phyloP scores from a whole-genome alignment of 2,797 vertebrate genomes.

The Rhabdophis nuchalis region DNA sequence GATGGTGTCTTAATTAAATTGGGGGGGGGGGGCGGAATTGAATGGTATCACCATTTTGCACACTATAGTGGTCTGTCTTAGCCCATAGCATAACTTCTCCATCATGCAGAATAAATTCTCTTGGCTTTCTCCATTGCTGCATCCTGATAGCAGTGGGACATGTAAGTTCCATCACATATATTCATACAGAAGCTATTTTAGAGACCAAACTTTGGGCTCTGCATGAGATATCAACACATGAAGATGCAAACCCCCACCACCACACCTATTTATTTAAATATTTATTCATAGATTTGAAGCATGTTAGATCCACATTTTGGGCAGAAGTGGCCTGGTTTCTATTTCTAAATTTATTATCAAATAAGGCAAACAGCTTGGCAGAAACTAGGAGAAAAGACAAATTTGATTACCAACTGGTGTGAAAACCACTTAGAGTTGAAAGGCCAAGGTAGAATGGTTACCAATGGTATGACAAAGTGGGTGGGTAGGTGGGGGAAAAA shows the following conservation, averaged over 20 bases:
- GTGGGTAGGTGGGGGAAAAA: rapidly evolving
- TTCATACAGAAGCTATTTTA: neutral
- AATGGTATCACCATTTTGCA: neutral
- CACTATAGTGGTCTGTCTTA: neutral
- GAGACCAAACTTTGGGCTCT: neutral
- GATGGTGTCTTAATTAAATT: neutral
- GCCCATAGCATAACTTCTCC: neutral
- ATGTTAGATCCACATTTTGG: neutral
- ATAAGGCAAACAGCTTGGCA: neutral
- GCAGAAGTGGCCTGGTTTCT: neutral
- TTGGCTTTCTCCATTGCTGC: neutral
- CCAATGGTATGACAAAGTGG: neutral
- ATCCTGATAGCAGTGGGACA: neutral
- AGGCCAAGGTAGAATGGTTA: neutral
- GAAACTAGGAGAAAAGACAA: neutral
- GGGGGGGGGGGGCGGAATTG: neutral
- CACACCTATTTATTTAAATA: neutral
- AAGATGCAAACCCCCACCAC: neutral
- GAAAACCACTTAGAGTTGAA: neutral
- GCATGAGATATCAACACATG: neutral
- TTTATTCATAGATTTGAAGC: neutral
- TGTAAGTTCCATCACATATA: neutral
- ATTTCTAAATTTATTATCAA: neutral
- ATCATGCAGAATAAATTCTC: neutral
- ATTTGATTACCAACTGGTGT: neutral